A percentile compares a stretch with the other conserved stretches of the same genome.
Evolutionary conservation across 2,113 vertebrate species (phyloP).

Genomic region (Galemys pyrenaicus): DNA sequence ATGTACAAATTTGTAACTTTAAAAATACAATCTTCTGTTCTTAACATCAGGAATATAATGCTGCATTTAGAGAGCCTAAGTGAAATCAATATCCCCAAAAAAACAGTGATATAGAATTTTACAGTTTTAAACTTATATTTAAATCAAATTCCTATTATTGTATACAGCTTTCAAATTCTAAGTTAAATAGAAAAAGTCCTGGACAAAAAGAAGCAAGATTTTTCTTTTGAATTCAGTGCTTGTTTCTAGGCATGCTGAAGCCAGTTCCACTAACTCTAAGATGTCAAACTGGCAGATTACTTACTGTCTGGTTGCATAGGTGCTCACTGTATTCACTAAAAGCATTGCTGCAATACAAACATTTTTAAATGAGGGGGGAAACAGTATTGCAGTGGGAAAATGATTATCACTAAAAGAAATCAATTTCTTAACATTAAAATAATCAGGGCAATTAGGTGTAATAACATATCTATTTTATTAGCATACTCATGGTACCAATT

Average conservation of each 20-base stretch:
- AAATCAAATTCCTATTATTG: conserved; percentile 40
- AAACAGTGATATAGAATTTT: conserved; percentile 40
- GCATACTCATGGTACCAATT: conserved; percentile 48
- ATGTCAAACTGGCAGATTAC: neutral
- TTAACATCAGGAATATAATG: conserved; percentile 48
- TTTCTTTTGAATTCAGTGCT: conserved; percentile 72
- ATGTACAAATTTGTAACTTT: conserved; percentile 68
- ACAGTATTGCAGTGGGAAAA: neutral
- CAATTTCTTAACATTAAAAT: conserved; percentile 58
- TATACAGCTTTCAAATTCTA: conserved; percentile 56
- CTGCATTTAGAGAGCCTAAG: conserved; percentile 6
- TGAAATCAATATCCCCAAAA: conserved; percentile 47
- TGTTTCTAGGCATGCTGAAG: conserved; percentile 42
- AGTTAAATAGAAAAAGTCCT: conserved; percentile 41
- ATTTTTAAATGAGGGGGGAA: neutral
- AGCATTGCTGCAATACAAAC: neutral
- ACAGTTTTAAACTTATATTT: conserved; percentile 56
- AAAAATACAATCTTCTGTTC: conserved; percentile 71
- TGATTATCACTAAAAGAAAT: conserved; percentile 4
- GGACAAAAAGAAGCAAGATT: conserved; percentile 55
- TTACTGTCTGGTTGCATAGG: neutral
- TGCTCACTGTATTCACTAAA: neutral
- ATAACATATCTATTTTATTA: conserved; percentile 28
- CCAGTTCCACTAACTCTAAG: neutral
- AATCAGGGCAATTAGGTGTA: conserved; percentile 58